Evolutionary conservation across 1,140 invertebrate species (phyloP).

Genomic region (Doryteuthis pealeii): DNA sequence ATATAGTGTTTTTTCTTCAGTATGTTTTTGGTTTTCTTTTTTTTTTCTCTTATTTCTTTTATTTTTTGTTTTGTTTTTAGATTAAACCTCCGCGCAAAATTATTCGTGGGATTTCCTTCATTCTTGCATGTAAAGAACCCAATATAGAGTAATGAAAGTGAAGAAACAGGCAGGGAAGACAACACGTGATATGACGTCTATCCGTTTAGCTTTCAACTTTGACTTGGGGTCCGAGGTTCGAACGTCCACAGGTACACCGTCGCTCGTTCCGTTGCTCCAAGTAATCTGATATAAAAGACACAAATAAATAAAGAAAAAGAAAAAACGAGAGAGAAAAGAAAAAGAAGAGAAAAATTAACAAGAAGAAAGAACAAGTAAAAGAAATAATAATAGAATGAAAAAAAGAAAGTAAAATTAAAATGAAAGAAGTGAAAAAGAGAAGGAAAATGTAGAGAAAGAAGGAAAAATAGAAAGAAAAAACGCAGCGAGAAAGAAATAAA

Average conservation of each 20-base stretch:
- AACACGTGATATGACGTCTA: constrained; percentile 81
- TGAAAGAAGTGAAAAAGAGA: no score
- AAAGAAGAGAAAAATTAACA: not conserved
- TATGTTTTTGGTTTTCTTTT: not conserved
- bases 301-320: not conserved
- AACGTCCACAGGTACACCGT: constrained; percentile 9
- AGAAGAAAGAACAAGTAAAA: not conserved
- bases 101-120: not conserved
- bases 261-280: not conserved
- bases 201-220: constrained; percentile 31
- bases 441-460: no score
- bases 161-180: constrained; percentile 85
- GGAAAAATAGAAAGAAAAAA: no score
- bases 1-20: not conserved
- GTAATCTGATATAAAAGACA: not conserved
- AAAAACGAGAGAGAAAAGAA: not conserved
- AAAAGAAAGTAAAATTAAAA: no score
- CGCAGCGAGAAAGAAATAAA: no score
- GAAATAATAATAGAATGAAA: no score
- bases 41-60: not conserved
- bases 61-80: not conserved
- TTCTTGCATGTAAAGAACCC: constrained; percentile 71
- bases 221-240: constrained; percentile 3
- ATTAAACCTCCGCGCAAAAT: not conserved
- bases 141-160: constrained; percentile 84